These are phyloP conservation scores for Poeciliopsis infans DNA, from an alignment of 2,797 vertebrate genomes.

Conservation along the genomic window DNA sequence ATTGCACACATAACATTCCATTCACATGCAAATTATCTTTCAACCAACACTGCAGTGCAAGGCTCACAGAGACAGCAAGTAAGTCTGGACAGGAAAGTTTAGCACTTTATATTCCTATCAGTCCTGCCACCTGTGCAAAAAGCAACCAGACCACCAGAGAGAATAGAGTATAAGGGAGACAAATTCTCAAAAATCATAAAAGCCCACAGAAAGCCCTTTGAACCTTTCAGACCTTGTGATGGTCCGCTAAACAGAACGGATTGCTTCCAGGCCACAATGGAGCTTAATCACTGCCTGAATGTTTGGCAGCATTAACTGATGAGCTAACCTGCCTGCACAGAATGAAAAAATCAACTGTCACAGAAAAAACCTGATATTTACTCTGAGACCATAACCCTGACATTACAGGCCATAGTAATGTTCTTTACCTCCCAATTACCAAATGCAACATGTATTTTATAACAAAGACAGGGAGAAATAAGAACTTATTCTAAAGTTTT, in stretches of 20 bases:
- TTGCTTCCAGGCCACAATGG: slow-evolving; percentile 43
- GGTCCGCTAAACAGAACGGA: slow-evolving; percentile 58
- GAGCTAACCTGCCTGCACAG: slow-evolving; percentile 29
- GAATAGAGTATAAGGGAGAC: slow-evolving; percentile 21
- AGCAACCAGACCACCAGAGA: slow-evolving; percentile 12
- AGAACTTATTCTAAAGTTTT: background rate
- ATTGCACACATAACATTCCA: slow-evolving; percentile 5
- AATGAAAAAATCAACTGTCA: slow-evolving; percentile 20
- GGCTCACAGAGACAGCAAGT: slow-evolving; percentile 5
- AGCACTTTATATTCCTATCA: slow-evolving; percentile 42
- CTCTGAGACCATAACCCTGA: slow-evolving; percentile 9
- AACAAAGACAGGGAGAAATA: background rate
- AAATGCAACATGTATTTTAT: background rate
- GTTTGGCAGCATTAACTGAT: slow-evolving; percentile 47
- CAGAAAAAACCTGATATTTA: slow-evolving; percentile 30
- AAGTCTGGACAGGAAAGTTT: slow-evolving; percentile 24
- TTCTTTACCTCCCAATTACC: background rate
- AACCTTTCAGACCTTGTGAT: slow-evolving; percentile 48
- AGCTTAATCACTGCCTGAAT: slow-evolving; percentile 52
- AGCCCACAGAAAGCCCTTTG: slow-evolving; percentile 37
- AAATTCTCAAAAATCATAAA: slow-evolving; percentile 44
- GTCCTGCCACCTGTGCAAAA: slow-evolving; percentile 42
- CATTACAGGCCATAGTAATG: background rate
- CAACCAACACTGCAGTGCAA: background rate
- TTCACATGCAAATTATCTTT: slow-evolving; percentile 24